phyloP scores from a whole-genome alignment of 92 coral and sea anemone species.

The Porites rus region DNA sequence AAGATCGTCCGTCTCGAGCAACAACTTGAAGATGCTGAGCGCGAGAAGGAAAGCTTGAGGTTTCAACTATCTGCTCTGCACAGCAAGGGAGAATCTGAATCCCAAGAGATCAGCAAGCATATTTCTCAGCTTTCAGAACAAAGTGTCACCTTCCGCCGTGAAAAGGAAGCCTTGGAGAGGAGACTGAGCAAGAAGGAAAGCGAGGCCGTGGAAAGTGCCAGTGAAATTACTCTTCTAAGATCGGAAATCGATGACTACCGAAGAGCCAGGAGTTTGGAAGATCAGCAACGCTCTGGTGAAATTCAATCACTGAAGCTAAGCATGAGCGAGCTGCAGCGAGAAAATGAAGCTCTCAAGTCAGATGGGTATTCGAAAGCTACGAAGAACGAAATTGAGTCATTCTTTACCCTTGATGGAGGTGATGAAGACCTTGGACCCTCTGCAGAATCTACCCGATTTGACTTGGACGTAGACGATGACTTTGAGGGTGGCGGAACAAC shows the following conservation, averaged over 20 bases:
- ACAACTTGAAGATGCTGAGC: slow-evolving; percentile 78
- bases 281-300: too few relatives aligned
- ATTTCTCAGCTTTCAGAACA: slow-evolving; percentile 80
- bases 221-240: neutral
- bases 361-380: slow-evolving; percentile 10
- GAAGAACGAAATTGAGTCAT: slow-evolving; percentile 51
- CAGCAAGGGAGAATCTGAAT: slow-evolving; percentile 69
- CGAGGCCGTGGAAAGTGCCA: slow-evolving; percentile 45
- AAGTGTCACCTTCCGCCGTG: slow-evolving; percentile 72
- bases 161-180: slow-evolving; percentile 21
- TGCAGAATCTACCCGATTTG: slow-evolving; percentile 67
- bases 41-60: slow-evolving; percentile 79
- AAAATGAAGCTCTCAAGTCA: neutral
- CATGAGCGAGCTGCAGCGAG: too few relatives aligned
- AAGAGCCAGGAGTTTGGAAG: too few relatives aligned
- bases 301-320: too few relatives aligned
- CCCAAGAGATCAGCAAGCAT: slow-evolving; percentile 70
- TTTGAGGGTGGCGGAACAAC: slow-evolving; percentile 46
- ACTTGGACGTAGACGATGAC: slow-evolving; percentile 54
- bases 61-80: slow-evolving; percentile 68
- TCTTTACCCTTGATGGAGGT: slow-evolving; percentile 55
- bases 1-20: slow-evolving; percentile 75
- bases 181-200: neutral
- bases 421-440: slow-evolving; percentile 49
- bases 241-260: too few relatives aligned